Evolutionary conservation across 1,140 invertebrate genomes (phyloP).

Genomic region (Drosophila sp.): DNA sequence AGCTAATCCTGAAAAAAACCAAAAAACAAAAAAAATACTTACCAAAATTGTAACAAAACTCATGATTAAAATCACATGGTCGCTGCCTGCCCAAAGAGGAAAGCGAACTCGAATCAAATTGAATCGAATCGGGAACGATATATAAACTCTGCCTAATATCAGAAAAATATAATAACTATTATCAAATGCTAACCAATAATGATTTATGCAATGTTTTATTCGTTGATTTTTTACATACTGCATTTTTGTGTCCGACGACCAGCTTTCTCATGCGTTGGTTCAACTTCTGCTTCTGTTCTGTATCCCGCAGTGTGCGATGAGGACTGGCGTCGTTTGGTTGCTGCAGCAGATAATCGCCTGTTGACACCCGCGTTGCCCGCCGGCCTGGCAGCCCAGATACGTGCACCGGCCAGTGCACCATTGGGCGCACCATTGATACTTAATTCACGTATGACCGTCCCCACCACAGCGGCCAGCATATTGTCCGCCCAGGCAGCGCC

Average conservation of each 20-base stretch:
- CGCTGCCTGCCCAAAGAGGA: neutral
- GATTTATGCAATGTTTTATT: conserved; percentile 49
- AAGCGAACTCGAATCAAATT: neutral
- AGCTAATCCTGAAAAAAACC: conserved; percentile 4
- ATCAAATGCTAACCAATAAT: conserved; percentile 45
- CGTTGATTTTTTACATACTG: conserved; percentile 63
- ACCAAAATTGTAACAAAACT: conserved; percentile 34
- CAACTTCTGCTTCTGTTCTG: conserved; percentile 74
- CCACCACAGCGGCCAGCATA: conserved; percentile 89
- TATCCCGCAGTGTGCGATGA: conserved; percentile 87
- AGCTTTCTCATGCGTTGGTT: conserved; percentile 81
- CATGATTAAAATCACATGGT: neutral
- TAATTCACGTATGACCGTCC: conserved; percentile 92
- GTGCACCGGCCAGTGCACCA: conserved; percentile 87
- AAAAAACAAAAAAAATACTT: conserved; percentile 17
- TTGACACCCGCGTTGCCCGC: conserved; percentile 86
- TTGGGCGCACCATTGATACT: conserved; percentile 93
- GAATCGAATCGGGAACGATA: neutral
- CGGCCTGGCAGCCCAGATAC: conserved; percentile 86
- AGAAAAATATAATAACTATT: conserved; percentile 15
- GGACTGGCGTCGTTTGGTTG: conserved; percentile 91
- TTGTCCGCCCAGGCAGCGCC: conserved; percentile 90
- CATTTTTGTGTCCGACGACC: conserved; percentile 63
- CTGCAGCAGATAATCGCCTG: conserved; percentile 89
- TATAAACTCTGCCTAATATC: neutral